phyloP scores from a whole-genome alignment of 2,113 vertebrate species.

The Aegypius monachus region DNA sequence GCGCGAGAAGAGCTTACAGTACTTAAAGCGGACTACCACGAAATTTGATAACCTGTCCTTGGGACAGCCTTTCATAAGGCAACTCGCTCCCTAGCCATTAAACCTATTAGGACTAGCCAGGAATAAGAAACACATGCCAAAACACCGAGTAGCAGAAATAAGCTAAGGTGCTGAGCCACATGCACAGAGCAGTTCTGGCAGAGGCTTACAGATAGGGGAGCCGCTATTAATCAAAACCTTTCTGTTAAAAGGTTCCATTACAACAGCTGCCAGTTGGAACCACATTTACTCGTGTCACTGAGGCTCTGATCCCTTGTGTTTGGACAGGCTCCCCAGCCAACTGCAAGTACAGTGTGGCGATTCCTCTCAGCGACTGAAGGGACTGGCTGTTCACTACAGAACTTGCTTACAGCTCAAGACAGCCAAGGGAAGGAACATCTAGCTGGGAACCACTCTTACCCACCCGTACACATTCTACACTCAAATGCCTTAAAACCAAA shows the following conservation, averaged over 20 bases:
- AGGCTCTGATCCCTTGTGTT: fast-evolving
- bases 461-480: fast-evolving
- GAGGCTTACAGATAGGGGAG: neutral
- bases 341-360: fast-evolving
- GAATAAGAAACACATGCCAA: fast-evolving
- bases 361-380: fast-evolving
- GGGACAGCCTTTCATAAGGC: neutral
- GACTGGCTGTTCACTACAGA: neutral
- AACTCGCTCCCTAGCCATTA: neutral
- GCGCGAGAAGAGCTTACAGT: fast-evolving
- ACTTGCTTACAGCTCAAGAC: fast-evolving
- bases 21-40: fast-evolving
- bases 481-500: neutral
- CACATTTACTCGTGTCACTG: neutral
- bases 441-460: neutral
- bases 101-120: neutral
- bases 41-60: fast-evolving
- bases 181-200: neutral
- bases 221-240: fast-evolving
- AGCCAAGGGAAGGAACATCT: fast-evolving
- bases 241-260: neutral
- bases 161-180: fast-evolving
- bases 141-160: fast-evolving
- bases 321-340: neutral
- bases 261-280: neutral